These are phyloP conservation scores for Apodemus speciosus DNA, from an alignment of 2,113 vertebrate species.

Conservation along the genomic window DNA sequence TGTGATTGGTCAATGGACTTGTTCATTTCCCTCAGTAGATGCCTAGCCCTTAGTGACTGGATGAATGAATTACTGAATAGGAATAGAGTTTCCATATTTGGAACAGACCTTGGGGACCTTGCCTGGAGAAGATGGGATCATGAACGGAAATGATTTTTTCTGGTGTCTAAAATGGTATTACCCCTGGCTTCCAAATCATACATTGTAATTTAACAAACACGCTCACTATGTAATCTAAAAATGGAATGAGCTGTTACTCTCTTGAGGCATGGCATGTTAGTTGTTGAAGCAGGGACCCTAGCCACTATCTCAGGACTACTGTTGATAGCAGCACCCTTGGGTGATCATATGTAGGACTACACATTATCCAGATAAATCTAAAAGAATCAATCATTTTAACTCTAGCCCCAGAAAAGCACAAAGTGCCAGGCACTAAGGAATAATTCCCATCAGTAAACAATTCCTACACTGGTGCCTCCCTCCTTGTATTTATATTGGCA, in stretches of 20 bases:
- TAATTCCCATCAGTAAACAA: not conserved
- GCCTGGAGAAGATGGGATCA: not conserved
- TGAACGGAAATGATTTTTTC: not conserved
- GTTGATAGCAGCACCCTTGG: not conserved
- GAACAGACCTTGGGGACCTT: not conserved
- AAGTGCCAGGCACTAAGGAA: not conserved
- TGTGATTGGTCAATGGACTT: not conserved
- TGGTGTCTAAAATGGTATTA: not conserved
- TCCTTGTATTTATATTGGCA: not conserved
- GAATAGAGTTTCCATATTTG: not conserved
- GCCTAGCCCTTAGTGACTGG: not conserved
- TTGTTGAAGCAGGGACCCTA: rapidly evolving
- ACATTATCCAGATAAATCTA: not conserved
- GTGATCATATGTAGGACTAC: not conserved
- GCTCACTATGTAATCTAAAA: too few relatives aligned
- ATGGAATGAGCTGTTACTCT: too few relatives aligned
- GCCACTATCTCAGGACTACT: not conserved
- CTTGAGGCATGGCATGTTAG: not conserved
- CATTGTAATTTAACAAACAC: too few relatives aligned
- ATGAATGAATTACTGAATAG: not conserved
- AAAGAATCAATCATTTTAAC: not conserved
- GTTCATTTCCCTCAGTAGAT: not conserved
- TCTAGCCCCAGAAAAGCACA: not conserved
- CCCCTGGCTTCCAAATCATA: rapidly evolving
- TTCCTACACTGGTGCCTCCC: not conserved